A percentile compares a stretch with the other conserved stretches of the same genome.
These are phyloP conservation scores for Taenaris catops DNA, from an alignment of 2,888 invertebrate genomes.

Conservation along the genomic window DNA sequence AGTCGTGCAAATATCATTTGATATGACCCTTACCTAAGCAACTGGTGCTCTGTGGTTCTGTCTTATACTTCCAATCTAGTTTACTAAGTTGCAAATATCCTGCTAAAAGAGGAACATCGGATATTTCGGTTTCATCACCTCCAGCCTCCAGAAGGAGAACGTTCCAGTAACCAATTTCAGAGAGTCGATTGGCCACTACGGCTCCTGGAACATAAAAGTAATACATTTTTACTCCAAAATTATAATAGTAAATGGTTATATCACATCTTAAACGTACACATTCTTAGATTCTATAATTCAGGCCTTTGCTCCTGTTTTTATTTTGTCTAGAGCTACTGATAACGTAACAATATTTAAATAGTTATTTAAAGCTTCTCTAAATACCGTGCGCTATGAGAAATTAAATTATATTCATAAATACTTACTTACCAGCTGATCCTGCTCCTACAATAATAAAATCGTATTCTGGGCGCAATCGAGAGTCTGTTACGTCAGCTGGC, in stretches of 20 bases:
- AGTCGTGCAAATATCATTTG: no score
- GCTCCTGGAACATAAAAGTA: constrained; percentile 81
- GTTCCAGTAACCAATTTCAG: constrained; percentile 89
- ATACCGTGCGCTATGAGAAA: no score
- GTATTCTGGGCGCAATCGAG: constrained; percentile 83
- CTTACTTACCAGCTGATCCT: constrained; percentile 88
- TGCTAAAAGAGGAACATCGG: constrained; percentile 92
- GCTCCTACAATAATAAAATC: constrained; percentile 93
- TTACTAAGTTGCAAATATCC: constrained; percentile 92
- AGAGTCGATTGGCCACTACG: constrained; percentile 90
- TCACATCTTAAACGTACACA: no score
- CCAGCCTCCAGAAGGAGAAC: constrained; percentile 92
- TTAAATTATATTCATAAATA: no score
- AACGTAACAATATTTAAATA: no score
- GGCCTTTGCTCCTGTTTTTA: no score
- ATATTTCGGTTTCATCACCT: constrained; percentile 94
- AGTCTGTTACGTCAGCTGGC: constrained; percentile 85
- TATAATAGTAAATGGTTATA: no score
- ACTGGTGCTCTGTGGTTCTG: constrained; percentile 90
- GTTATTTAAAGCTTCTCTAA: no score
- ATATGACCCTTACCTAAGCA: constrained; percentile 84
- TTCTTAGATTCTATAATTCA: no score
- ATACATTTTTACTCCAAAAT: no score
- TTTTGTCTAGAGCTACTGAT: no score
- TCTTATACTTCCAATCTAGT: constrained; percentile 96